Evolutionary conservation across 2,797 vertebrate species (phyloP).

Genomic region (Phrynocephalus forsythii): DNA sequence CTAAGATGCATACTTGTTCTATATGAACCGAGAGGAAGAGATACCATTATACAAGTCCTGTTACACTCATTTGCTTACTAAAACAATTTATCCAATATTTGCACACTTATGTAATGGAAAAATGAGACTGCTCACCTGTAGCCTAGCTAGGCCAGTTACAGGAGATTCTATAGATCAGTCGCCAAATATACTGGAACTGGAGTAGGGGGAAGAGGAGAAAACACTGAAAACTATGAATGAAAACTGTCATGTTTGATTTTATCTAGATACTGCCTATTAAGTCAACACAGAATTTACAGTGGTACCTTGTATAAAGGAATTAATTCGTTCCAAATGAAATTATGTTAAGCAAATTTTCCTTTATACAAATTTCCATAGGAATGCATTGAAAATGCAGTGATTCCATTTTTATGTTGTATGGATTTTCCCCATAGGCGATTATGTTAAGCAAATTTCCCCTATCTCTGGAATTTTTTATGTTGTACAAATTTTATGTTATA

Average conservation of each 20-base stretch:
- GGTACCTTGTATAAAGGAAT: too few species aligned
- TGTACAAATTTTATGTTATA: too few species aligned
- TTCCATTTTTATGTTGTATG: too few species aligned
- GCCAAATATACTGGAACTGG: not conserved
- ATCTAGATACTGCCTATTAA: slow-evolving; percentile 19
- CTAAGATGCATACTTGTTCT: not conserved
- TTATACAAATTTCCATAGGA: too few species aligned
- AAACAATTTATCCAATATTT: not conserved
- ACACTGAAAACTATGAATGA: slow-evolving; percentile 3
- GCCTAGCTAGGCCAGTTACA: not conserved
- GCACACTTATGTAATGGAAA: not conserved
- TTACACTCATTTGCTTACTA: not conserved
- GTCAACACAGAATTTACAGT: not conserved
- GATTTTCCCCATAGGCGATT: too few species aligned
- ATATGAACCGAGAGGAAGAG: slow-evolving; percentile 15
- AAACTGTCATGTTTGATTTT: slow-evolving; percentile 19
- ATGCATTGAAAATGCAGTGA: too few species aligned
- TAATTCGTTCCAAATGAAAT: too few species aligned
- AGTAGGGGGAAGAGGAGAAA: not conserved
- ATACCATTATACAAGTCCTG: not conserved
- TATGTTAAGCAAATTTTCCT: too few species aligned
- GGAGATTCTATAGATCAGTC: not conserved
- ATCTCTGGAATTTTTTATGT: too few species aligned
- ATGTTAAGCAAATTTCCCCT: too few species aligned
- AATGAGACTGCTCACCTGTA: not conserved